These are phyloP conservation scores for Drosophila lacteicornis DNA, from an alignment of 1,140 invertebrate genomes.

Conservation along the genomic window DNA sequence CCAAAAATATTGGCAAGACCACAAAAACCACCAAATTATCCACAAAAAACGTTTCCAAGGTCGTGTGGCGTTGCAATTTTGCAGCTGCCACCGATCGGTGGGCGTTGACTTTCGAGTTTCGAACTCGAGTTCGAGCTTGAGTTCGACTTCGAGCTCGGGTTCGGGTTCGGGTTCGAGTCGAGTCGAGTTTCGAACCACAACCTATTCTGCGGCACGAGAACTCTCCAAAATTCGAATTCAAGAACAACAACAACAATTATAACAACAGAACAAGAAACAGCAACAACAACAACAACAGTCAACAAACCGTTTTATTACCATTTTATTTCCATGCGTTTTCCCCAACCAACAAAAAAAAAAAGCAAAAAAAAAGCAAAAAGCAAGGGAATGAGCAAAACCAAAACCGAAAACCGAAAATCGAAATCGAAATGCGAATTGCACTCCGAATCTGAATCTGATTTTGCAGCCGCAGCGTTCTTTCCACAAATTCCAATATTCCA, in stretches of 20 bases:
- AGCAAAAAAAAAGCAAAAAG: slow-evolving; percentile 8
- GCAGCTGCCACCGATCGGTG: neutral
- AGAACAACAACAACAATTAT: slow-evolving; percentile 37
- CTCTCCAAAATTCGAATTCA: slow-evolving; percentile 43
- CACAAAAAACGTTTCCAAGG: slow-evolving; percentile 17
- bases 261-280: slow-evolving; percentile 19
- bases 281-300: slow-evolving; percentile 36
- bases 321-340: slow-evolving; percentile 55
- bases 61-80: slow-evolving; percentile 20
- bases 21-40: slow-evolving; percentile 22
- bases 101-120: neutral
- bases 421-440: slow-evolving; percentile 42
- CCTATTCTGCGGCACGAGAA: slow-evolving; percentile 27
- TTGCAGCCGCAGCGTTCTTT: slow-evolving; percentile 29
- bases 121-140: slow-evolving; percentile 2
- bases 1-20: slow-evolving; percentile 34
- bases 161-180: slow-evolving; percentile 9
- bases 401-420: slow-evolving; percentile 19
- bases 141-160: slow-evolving; percentile 3
- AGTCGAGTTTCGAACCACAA: slow-evolving; percentile 12
- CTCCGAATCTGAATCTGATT: slow-evolving; percentile 32
- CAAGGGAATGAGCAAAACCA: slow-evolving; percentile 24
- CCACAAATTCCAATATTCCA: slow-evolving; percentile 7
- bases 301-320: slow-evolving; percentile 58
- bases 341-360: slow-evolving; percentile 19